phyloP scores from a whole-genome alignment of 2,888 invertebrate genomes.

The Thumatha senex region DNA sequence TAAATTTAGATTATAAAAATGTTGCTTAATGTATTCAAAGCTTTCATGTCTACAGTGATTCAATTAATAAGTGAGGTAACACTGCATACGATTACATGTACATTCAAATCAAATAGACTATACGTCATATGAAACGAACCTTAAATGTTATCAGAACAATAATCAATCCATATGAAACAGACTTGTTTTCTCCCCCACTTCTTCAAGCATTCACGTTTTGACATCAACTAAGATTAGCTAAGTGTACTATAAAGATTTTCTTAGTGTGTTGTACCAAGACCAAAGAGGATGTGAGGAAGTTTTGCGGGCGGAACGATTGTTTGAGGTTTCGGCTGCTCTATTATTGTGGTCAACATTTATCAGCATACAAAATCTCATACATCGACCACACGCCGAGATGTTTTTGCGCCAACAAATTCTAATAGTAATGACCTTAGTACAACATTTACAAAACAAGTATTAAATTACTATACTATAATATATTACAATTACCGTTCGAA shows the following conservation, averaged over 20 bases:
- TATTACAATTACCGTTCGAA: conserved; percentile 60
- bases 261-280: not conserved
- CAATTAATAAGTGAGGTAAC: conserved; percentile 31
- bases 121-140: conserved; percentile 45
- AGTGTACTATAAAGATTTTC: not conserved
- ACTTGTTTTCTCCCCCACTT: not conserved
- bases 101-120: conserved; percentile 44
- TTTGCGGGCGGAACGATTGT: not conserved
- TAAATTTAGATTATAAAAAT: not conserved
- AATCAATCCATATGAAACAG: conserved; percentile 3
- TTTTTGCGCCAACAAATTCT: conserved; percentile 59
- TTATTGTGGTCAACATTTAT: conserved; percentile 37
- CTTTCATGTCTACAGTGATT: conserved; percentile 8
- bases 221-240: not conserved
- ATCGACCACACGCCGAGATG: conserved; percentile 58
- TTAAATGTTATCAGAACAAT: conserved; percentile 45
- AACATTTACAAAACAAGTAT: conserved; percentile 46
- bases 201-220: not conserved
- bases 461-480: conserved; percentile 45
- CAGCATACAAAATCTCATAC: conserved; percentile 41
- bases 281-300: not conserved
- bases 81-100: conserved; percentile 42
- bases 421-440: conserved; percentile 47
- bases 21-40: conserved; percentile 18
- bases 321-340: conserved; percentile 8